Conservation (phyloP, 2,797 vertebrate species). For the Lophotriccus pileatus region DNA sequence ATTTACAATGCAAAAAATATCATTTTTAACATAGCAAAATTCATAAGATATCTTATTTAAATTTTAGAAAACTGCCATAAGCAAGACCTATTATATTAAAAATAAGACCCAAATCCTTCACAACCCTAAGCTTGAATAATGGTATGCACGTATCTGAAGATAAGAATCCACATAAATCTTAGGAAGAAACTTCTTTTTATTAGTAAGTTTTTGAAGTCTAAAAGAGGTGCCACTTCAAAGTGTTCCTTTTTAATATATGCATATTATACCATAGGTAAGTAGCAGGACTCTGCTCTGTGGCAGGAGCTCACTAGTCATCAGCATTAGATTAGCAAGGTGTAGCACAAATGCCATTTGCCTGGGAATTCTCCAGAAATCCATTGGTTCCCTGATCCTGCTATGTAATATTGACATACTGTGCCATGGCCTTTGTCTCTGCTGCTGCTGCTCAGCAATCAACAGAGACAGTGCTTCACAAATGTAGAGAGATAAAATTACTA, state of each 20-base stretch:
- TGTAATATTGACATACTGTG: accelerated
- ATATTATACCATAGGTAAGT: background rate
- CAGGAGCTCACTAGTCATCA: background rate
- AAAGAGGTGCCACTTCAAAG: background rate
- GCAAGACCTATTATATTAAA: background rate
- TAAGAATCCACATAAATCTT: background rate
- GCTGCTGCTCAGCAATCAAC: background rate
- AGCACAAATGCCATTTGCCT: background rate
- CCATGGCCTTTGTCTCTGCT: background rate
- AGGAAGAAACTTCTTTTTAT: background rate
- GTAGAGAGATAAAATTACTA: background rate
- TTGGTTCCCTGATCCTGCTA: background rate
- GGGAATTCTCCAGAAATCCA: background rate
- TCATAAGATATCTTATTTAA: background rate
- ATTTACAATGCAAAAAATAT: background rate
- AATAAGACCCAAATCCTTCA: background rate
- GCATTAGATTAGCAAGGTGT: background rate
- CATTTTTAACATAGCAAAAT: background rate
- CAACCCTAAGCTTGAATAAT: background rate
- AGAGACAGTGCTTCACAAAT: background rate
- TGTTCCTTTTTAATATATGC: background rate
- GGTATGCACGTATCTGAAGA: background rate
- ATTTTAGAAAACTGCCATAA: background rate
- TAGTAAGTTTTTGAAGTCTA: background rate
- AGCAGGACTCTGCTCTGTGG: background rate